Percentiles rank a stretch among this genome's conserved stretches.
phyloP scores from a whole-genome alignment of 2,113 vertebrate species.

The Potamarius usumacintae region DNA sequence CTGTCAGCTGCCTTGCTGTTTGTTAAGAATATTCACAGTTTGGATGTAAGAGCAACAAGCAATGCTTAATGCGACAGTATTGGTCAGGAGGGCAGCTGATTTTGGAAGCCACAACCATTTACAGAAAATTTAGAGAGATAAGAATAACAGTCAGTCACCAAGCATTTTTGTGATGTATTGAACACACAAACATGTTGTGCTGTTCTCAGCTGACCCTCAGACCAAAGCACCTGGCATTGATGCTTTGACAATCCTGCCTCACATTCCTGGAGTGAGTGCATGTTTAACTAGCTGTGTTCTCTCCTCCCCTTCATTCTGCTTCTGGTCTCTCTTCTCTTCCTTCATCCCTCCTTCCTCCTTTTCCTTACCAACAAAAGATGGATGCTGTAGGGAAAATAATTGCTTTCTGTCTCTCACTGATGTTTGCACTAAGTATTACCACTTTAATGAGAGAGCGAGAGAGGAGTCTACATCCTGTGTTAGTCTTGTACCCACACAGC shows the following conservation, averaged over 20 bases:
- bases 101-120: neutral
- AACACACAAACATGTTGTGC: constrained; percentile 41
- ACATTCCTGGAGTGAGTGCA: constrained; percentile 67
- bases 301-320: constrained; percentile 59
- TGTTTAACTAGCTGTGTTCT: constrained; percentile 67
- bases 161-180: constrained; percentile 36
- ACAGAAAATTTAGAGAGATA: constrained; percentile 18
- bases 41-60: neutral
- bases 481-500: constrained; percentile 31
- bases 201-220: constrained; percentile 45
- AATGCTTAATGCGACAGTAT: neutral
- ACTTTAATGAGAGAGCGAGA: constrained; percentile 34
- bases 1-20: neutral
- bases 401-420: constrained; percentile 28
- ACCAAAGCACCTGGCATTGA: constrained; percentile 33
- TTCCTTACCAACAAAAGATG: constrained; percentile 39
- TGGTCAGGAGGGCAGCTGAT: constrained; percentile 4
- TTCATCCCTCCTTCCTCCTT: constrained; percentile 41
- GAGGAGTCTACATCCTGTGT: constrained; percentile 17
- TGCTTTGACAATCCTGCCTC: constrained; percentile 22
- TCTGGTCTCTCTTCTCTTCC: constrained; percentile 64
- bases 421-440: constrained; percentile 41
- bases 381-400: constrained; percentile 25
- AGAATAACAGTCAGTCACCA: constrained; percentile 5
- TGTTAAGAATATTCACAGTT: neutral